Evolutionary conservation across 2,113 vertebrate genomes (phyloP).

Genomic region (Dunckerocampus dactyliophorus): DNA sequence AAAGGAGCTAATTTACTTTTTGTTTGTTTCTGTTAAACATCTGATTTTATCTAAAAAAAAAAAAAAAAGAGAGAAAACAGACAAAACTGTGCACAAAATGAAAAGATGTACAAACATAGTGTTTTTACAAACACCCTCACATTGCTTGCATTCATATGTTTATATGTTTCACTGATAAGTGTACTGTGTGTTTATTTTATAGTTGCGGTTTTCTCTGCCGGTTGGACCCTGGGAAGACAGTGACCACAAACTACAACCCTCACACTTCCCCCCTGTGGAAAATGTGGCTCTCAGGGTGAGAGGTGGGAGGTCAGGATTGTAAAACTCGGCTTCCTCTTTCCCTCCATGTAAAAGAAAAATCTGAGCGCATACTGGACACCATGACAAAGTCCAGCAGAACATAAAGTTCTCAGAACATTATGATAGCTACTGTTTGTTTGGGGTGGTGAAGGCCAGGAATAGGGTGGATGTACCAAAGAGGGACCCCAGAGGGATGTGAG

Average conservation of each 20-base stretch:
- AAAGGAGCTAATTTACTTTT: constrained; percentile 1
- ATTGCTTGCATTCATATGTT: constrained; percentile 42
- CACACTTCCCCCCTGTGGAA: constrained; percentile 46
- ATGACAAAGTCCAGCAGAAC: constrained; percentile 16
- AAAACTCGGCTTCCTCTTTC: constrained; percentile 53
- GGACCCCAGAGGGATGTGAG: constrained; percentile 42
- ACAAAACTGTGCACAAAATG: background rate
- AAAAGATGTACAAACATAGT: background rate
- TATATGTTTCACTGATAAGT: constrained; percentile 52
- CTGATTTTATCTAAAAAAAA: constrained; percentile 19
- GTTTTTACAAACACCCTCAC: background rate
- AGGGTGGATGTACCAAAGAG: constrained; percentile 10
- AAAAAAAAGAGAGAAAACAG: background rate
- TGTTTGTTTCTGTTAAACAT: constrained; percentile 2
- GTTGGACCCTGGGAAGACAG: constrained; percentile 60
- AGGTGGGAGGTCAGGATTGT: constrained; percentile 42
- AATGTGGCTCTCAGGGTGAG: constrained; percentile 39
- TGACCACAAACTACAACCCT: constrained; percentile 24
- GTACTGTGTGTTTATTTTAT: constrained; percentile 54
- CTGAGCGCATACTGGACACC: constrained; percentile 22
- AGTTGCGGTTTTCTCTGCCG: constrained; percentile 14
- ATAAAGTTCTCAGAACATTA: constrained; percentile 33
- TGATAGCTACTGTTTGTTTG: constrained; percentile 17
- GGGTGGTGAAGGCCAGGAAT: constrained; percentile 7
- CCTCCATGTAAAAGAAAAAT: constrained; percentile 43